A percentile compares a stretch with the other conserved stretches of the same genome.
phyloP scores from a whole-genome alignment of 2,113 vertebrate species.

The Elephantulus edwardii region DNA sequence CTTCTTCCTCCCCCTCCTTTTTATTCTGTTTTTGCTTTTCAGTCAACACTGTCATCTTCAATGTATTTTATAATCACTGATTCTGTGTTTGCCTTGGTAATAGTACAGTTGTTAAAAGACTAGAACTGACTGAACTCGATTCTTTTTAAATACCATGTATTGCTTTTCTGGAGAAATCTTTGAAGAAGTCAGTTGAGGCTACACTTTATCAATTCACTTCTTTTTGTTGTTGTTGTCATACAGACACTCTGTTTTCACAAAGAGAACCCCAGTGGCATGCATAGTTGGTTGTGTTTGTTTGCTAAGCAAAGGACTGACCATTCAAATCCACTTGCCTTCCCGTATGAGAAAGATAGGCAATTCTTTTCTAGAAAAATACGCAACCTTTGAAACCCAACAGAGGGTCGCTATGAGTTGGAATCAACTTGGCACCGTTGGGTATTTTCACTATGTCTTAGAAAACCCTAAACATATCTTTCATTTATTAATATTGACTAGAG shows the following conservation, averaged over 20 bases:
- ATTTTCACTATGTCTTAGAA: no score
- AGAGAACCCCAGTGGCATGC: no score
- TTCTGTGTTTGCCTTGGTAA: constrained; percentile 1
- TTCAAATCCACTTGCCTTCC: no score
- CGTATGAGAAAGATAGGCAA: no score
- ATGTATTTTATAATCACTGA: neutral
- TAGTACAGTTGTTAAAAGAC: neutral
- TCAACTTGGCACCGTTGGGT: no score
- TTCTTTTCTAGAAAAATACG: no score
- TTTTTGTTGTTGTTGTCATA: neutral
- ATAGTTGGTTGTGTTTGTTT: no score
- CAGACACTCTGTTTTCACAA: constrained; percentile 7
- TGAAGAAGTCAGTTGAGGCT: neutral
- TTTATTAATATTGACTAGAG: neutral
- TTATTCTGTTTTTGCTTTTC: constrained; percentile 27
- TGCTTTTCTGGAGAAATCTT: neutral
- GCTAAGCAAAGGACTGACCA: no score
- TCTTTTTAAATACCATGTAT: neutral
- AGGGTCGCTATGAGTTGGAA: no score
- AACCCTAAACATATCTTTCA: neutral
- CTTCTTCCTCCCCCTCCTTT: no score
- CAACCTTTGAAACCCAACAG: no score
- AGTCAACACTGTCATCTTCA: constrained; percentile 32
- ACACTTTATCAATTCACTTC: neutral
- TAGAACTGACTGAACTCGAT: neutral